Conservation (phyloP, 2,797 vertebrate genomes). For the Allobates femoralis region DNA sequence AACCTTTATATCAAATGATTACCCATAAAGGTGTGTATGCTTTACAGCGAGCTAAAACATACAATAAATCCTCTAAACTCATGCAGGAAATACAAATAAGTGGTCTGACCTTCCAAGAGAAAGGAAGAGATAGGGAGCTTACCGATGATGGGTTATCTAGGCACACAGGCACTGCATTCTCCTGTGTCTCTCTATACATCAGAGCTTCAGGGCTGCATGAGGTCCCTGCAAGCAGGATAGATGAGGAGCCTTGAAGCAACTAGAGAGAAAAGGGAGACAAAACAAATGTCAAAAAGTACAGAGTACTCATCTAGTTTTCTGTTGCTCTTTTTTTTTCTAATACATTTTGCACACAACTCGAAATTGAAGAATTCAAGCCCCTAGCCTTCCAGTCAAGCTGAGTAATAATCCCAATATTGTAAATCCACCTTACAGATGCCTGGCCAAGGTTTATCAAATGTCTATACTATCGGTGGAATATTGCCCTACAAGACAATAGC, state of each 20-base stretch:
- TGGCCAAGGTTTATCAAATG: background rate
- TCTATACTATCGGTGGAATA: background rate
- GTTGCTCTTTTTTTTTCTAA: background rate
- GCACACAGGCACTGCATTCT: conserved; percentile 55
- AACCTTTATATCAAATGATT: conserved; percentile 24
- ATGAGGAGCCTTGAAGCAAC: conserved; percentile 56
- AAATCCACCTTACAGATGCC: background rate
- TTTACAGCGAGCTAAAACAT: background rate
- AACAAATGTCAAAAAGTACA: conserved; percentile 27
- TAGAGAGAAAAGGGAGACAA: conserved; percentile 41
- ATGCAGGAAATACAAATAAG: background rate
- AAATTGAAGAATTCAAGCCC: background rate
- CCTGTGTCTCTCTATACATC: conserved; percentile 62
- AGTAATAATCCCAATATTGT: background rate
- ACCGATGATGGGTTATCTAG: conserved; percentile 61
- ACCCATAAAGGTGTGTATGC: background rate
- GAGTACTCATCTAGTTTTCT: background rate
- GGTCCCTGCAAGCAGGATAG: conserved; percentile 60
- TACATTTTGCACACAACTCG: background rate
- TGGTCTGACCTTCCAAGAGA: too few species aligned
- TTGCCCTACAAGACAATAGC: background rate
- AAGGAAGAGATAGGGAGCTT: conserved; percentile 12
- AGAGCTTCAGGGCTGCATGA: conserved; percentile 54
- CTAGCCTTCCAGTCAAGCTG: background rate
- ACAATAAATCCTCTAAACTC: background rate